A percentile compares a stretch with the other conserved stretches of the same genome.
These are phyloP conservation scores for Tenthredo mesomela DNA, from an alignment of 2,888 invertebrate genomes.

Conservation along the genomic window DNA sequence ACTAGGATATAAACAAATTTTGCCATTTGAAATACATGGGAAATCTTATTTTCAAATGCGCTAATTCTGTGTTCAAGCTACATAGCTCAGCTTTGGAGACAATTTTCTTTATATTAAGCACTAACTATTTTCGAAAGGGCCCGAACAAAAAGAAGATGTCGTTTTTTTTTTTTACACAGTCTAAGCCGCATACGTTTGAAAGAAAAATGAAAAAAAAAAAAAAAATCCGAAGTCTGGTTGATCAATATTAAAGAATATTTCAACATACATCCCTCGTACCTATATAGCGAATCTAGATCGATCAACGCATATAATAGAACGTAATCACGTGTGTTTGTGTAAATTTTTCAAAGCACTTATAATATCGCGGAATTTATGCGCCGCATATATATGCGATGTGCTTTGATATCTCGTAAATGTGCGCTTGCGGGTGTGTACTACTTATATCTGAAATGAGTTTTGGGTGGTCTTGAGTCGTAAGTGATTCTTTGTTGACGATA, in stretches of 20 bases:
- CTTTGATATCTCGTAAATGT: background rate
- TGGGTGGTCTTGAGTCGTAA: constrained; percentile 6
- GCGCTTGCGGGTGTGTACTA: background rate
- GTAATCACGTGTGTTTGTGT: background rate
- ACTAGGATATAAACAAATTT: no score
- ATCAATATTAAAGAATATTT: background rate
- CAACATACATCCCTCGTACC: background rate
- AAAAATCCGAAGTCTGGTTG: background rate
- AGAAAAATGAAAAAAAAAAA: no score
- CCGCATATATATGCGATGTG: background rate
- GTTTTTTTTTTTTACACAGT: no score
- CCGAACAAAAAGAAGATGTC: no score
- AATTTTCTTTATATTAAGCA: no score
- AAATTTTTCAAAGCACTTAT: background rate
- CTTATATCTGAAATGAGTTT: background rate
- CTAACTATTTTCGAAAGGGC: no score
- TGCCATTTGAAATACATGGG: no score
- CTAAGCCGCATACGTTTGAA: no score
- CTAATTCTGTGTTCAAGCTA: no score
- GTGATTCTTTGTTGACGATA: constrained; percentile 23
- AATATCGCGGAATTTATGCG: constrained; percentile 23
- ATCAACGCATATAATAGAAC: background rate
- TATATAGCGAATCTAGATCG: background rate
- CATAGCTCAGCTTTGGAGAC: no score
- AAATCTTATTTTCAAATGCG: no score